phyloP scores from a whole-genome alignment of 2,888 invertebrate species.

The Diloba caeruleocephala region DNA sequence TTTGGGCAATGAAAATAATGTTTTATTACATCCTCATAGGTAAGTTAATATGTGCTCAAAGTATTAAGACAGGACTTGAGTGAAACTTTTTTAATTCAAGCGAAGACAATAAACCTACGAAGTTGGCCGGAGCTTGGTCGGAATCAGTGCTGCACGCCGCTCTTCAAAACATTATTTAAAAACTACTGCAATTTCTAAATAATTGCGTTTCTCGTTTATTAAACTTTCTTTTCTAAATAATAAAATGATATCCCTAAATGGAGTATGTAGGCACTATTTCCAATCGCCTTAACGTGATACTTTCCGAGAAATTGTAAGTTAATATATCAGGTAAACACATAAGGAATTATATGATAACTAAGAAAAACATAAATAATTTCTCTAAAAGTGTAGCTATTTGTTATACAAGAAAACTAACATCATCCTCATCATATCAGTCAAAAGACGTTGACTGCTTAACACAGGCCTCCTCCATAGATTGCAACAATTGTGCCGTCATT shows the following conservation, averaged over 20 bases:
- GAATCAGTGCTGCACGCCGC: conserved; percentile 59
- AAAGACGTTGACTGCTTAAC: too few relatives aligned
- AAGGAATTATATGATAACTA: too few relatives aligned
- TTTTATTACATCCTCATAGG: conserved; percentile 45
- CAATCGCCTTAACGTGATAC: too few relatives aligned
- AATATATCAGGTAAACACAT: too few relatives aligned
- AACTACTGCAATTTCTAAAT: conserved; percentile 55
- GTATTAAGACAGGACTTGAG: conserved; percentile 57
- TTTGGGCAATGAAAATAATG: conserved; percentile 31
- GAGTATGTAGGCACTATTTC: too few relatives aligned
- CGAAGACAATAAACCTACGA: conserved; percentile 75
- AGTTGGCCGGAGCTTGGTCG: conserved; percentile 62
- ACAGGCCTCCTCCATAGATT: too few relatives aligned
- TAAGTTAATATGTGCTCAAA: conserved; percentile 60
- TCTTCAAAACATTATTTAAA: conserved; percentile 61
- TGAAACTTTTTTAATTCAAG: conserved; percentile 80
- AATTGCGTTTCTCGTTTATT: conserved; percentile 32
- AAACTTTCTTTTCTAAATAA: conserved; percentile 12
- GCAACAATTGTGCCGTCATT: too few relatives aligned
- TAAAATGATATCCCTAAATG: background rate
- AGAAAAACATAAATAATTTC: too few relatives aligned
- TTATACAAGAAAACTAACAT: too few relatives aligned
- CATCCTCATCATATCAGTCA: too few relatives aligned
- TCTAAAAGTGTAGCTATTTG: too few relatives aligned
- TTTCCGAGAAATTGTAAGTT: too few relatives aligned